These are phyloP conservation scores for Drosophila gunungcola DNA, from an alignment of 1,140 invertebrate species.

Conservation along the genomic window DNA sequence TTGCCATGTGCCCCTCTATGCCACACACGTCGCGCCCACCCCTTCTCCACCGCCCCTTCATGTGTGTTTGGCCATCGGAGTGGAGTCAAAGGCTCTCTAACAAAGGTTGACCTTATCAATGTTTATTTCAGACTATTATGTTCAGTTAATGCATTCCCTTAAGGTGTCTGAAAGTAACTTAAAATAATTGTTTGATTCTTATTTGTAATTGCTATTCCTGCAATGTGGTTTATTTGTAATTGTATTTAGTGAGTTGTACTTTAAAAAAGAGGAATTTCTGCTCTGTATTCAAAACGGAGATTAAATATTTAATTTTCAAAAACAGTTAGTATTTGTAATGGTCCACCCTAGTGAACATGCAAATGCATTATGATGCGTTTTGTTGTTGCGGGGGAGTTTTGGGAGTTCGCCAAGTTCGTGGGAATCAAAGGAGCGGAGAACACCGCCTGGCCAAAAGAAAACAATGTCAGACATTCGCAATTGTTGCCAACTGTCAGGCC, in stretches of 20 bases:
- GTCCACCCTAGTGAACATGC: slow-evolving; percentile 19
- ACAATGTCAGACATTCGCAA: slow-evolving; percentile 59
- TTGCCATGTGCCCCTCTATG: neutral
- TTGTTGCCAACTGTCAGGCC: slow-evolving; percentile 62
- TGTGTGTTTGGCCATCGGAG: slow-evolving; percentile 9
- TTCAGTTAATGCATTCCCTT: no score
- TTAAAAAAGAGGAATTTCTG: no score
- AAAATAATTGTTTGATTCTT: no score
- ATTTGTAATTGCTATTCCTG: no score
- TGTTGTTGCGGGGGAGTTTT: no score
- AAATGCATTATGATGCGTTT: slow-evolving; percentile 37
- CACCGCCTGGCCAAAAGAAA: slow-evolving; percentile 33
- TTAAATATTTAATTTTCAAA: no score
- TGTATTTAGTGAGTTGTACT: no score
- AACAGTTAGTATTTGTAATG: no score
- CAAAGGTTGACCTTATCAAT: neutral
- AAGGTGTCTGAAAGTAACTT: no score
- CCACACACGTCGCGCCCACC: neutral
- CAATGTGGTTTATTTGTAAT: no score
- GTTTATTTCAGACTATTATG: neutral
- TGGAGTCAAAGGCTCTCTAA: slow-evolving; percentile 1
- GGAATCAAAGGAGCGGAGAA: slow-evolving; percentile 38
- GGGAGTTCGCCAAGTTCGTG: neutral
- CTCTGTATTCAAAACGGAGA: no score
- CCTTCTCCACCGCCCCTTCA: neutral